A percentile compares a stretch with the other conserved stretches of the same genome.
phyloP scores from a whole-genome alignment of 2,113 vertebrate species.

The Oncorhynchus gorbuscha region DNA sequence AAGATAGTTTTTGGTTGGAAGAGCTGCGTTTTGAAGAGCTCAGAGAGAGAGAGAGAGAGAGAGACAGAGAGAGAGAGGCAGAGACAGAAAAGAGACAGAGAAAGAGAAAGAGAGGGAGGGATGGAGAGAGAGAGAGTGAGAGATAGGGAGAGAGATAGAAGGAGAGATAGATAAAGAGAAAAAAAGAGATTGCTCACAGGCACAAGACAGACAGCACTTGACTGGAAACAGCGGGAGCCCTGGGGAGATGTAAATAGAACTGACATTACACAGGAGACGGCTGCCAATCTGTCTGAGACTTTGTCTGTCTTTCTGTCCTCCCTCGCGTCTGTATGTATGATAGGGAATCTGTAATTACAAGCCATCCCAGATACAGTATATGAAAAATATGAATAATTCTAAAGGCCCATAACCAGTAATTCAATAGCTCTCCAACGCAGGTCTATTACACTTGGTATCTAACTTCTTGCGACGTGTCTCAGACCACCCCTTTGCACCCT shows the following conservation, averaged over 20 bases:
- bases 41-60: background rate
- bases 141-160: background rate
- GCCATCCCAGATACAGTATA: constrained; percentile 2
- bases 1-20: no score
- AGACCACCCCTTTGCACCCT: no score
- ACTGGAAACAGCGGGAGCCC: constrained; percentile 21
- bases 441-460: no score
- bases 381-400: constrained; percentile 32
- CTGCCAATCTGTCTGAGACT: constrained; percentile 32
- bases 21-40: background rate
- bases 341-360: constrained; percentile 38
- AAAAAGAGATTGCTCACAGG: constrained; percentile 15
- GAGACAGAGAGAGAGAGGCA: background rate
- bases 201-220: constrained; percentile 28
- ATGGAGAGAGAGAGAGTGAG: background rate
- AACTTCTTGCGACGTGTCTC: no score
- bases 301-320: background rate
- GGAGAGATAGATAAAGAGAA: background rate
- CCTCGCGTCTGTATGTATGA: constrained; percentile 25
- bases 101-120: background rate
- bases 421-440: background rate
- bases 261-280: constrained; percentile 22
- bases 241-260: constrained; percentile 35
- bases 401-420: background rate
- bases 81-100: background rate